Base-by-base conservation (phyloP, 35 echinoderm and acorn worm genomes). In the Eucidaris tribuloides region DNA sequence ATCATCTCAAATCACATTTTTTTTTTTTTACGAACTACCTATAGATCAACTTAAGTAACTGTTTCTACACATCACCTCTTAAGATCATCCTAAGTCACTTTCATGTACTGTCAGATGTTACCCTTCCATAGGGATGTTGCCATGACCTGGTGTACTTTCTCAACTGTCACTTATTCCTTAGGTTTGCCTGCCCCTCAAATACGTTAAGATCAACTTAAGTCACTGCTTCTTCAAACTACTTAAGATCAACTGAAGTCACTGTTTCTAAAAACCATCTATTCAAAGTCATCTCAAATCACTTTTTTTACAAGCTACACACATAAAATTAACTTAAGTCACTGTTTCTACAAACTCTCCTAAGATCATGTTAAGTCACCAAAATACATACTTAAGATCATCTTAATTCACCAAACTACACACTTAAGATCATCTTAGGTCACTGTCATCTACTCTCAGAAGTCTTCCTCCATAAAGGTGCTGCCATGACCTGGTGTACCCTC, bases 381-480 rank as follows among this genome's bases (percentile, higher is more conserved):
- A 9, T 20, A 9, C 27, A 29, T 14, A 66, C 9, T 17, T 28
- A 29, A 17, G 9, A 11, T 17, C 62, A 31, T 13, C 7, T 20
- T 31, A 9, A 20, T 66, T 13, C 17, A 13, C 62, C 30, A 14
- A 20, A 17, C 27, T 66, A 11, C 62, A 17, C 27, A 20, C 27
- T 9, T n/a, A n/a, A n/a, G n/a, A n/a, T n/a, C n/a, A n/a, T n/a
- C n/a, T n/a, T 36, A 65, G 43, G 18, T 40, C 29, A 28, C 25
- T 59, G 42, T 77, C 83, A 77, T 68, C 83, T 77, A 36, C 49
- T 31, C 9, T 79, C 76, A 11, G 78, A 38, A 31, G 25, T 59
- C 46, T 88, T 88, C 85, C 65, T 80, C 85, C 85, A 88, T 15
- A 79, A 58, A 34, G 85, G 85, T 0, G 77, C 81, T 19, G 85